phyloP scores from a whole-genome alignment of 2,888 invertebrate species.

The Sminthurides aquaticus region DNA sequence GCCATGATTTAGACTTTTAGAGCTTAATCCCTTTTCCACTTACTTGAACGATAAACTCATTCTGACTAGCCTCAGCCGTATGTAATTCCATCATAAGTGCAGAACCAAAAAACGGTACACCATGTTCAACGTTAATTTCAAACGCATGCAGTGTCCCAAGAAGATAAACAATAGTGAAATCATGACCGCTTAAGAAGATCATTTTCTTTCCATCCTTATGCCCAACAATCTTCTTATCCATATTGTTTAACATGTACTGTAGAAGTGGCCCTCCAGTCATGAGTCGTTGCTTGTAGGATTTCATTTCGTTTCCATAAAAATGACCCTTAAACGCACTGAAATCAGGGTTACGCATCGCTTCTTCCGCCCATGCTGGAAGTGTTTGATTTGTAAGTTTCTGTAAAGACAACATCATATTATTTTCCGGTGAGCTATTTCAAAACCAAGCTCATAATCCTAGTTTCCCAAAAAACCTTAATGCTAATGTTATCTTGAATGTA shows the following conservation, averaged over 20 bases:
- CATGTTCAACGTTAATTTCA: background rate
- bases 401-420: no score
- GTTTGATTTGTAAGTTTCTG: background rate
- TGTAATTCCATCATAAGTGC: slow-evolving; percentile 15
- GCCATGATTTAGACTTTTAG: background rate
- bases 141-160: slow-evolving; percentile 1
- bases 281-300: background rate
- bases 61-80: no score
- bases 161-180: slow-evolving; percentile 3
- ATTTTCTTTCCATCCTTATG: background rate
- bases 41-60: background rate
- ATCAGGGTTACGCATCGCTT: background rate
- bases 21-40: slow-evolving; percentile 2
- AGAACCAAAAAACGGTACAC: slow-evolving; percentile 5
- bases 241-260: slow-evolving; percentile 1
- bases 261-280: slow-evolving; percentile 11
- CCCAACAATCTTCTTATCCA: background rate
- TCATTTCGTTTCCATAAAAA: background rate
- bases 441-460: no score
- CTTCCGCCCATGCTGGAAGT: background rate
- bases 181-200: slow-evolving; percentile 8
- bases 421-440: no score
- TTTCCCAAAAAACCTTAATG: background rate
- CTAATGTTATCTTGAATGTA: background rate
- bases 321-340: background rate